Base-by-base conservation (phyloP, 2,113 vertebrate species). In the Silurus meridionalis region DNA sequence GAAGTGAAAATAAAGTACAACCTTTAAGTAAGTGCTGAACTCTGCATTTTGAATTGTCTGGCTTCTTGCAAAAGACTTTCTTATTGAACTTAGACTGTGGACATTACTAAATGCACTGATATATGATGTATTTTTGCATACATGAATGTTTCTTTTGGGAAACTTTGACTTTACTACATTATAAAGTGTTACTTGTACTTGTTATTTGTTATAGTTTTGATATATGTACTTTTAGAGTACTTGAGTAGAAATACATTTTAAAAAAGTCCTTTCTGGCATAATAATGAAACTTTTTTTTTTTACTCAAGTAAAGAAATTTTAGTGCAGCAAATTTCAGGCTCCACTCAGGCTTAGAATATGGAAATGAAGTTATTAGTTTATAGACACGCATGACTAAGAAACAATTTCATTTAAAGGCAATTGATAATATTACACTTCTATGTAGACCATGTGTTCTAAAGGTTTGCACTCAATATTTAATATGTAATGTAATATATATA, bases 31-130 rank as follows among this genome's bases (percentile, higher is more conserved):
- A 82, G 11, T 61, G 10, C 69, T 13, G 53, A 83, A 25, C 11
- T 61, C 55, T 67, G 19, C n/a, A 71, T 48, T 23, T 14, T 37
- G 84, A 21, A 50, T 13, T 50, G 50, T 58, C 57, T 63, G 72
- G 53, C 66, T 60, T 74, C 23, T 6, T 50, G 86, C 64, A 60
- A 83, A 48, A 67, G 25, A 74, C 80, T 48, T 72, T 72, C 37
- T 72, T 72, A 13, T 46, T 72, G 37, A 46, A 48, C 6, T 37
- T 28, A 67, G 5, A 67, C 13, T 28, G 25, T 15, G 8, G 13
- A 72, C 46, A 48, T 19, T 17, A 17, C 13, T 69, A 4, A 72
- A 9, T 5, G 7, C 28, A 48, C 4, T 71, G 3, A 46, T 71
- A 8, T 19, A 71, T 17, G 7, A 15, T 71, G 15, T 3, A 46